Conservation (phyloP, 2,113 vertebrate genomes). For the Platysteira castanea region DNA sequence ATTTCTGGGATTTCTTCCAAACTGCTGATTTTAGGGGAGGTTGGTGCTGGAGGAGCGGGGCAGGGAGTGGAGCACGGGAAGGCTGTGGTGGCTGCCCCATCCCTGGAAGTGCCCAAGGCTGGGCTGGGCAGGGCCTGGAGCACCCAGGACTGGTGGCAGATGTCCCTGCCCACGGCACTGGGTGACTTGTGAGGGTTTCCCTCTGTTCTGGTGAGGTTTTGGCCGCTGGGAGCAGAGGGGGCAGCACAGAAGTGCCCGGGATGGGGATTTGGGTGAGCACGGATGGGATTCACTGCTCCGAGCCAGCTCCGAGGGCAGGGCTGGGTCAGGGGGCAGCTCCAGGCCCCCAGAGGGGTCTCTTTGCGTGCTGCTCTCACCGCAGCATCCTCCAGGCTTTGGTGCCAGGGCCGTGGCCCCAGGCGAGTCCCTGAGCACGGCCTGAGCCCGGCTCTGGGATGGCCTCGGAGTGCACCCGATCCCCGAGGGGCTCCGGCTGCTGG, state of each 20-base stretch:
- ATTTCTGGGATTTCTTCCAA: neutral
- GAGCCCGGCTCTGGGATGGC: neutral
- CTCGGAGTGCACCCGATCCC: neutral
- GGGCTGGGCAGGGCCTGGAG: neutral
- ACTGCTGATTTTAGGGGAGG: neutral
- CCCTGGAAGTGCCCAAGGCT: neutral
- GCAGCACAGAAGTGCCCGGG: neutral
- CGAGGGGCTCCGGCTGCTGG: neutral
- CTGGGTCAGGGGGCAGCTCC: neutral
- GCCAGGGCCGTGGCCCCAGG: neutral
- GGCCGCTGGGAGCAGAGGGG: neutral
- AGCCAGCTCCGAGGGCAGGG: neutral
- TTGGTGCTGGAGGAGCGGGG: neutral
- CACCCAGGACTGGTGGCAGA: accelerated
- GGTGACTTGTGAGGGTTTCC: no score
- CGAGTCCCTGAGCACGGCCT: neutral
- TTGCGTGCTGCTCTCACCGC: neutral
- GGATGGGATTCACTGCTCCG: accelerated
- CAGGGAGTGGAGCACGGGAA: accelerated
- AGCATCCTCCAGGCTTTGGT: neutral
- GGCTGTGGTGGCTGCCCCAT: neutral
- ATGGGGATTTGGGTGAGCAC: accelerated
- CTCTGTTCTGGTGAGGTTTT: neutral
- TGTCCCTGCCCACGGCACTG: neutral
- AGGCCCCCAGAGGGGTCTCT: neutral